Conservation (phyloP, 2,797 vertebrate species). For the Urosaurus nigricauda region DNA sequence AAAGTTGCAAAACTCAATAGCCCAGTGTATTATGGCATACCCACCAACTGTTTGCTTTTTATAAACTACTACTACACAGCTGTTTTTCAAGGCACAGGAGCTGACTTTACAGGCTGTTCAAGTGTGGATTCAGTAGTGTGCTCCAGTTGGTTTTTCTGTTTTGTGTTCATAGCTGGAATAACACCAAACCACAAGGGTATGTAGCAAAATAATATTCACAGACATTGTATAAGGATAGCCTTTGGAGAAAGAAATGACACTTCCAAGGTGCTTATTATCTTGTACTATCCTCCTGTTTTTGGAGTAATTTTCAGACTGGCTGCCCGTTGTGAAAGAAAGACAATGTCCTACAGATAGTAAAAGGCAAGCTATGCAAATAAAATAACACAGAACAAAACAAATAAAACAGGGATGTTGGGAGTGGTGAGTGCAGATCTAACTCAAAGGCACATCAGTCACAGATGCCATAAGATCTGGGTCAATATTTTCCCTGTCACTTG, state of each 20-base stretch:
- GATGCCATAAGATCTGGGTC: neutral
- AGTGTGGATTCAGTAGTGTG: neutral
- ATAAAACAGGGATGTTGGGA: neutral
- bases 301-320: neutral
- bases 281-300: neutral
- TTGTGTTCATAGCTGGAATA: neutral
- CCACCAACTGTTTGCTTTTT: neutral
- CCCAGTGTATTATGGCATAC: neutral
- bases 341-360: neutral
- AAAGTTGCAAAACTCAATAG: neutral
- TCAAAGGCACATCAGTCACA: neutral
- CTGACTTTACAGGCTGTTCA: conserved; percentile 9
- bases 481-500: neutral
- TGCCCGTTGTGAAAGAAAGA: conserved; percentile 1
- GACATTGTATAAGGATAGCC: conserved; percentile 11
- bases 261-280: neutral
- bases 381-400: conserved; percentile 1
- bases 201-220: neutral
- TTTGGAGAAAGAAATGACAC: conserved; percentile 34
- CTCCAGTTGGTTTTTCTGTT: neutral
- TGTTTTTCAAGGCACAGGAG: conserved; percentile 3
- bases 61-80: conserved; percentile 34
- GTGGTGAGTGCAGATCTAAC: neutral
- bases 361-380: conserved; percentile 8
- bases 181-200: neutral